Conservation (phyloP, 2,888 invertebrate genomes). For the Daptonema setosum region DNA sequence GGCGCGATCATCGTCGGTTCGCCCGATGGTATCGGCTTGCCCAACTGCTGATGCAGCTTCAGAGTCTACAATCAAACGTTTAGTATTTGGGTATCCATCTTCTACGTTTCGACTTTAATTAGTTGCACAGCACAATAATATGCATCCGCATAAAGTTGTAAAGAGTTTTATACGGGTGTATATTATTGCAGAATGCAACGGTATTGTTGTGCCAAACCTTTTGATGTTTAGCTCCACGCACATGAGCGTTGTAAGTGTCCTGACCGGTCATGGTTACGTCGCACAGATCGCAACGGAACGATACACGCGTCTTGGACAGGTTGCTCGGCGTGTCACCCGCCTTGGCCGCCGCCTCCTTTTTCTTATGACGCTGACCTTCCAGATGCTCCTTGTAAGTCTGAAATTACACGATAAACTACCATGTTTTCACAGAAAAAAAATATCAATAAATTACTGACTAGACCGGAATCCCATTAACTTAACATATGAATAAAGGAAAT, state of each 20-base stretch:
- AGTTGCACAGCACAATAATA: no score
- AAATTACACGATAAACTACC: no score
- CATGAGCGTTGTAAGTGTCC: slow-evolving; percentile 82
- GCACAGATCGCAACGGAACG: slow-evolving; percentile 79
- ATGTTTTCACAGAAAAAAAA: no score
- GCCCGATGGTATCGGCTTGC: slow-evolving; percentile 84
- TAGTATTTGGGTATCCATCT: no score
- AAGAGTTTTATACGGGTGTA: no score
- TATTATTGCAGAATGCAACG: no score
- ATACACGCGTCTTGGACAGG: slow-evolving; percentile 31
- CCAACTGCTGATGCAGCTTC: slow-evolving; percentile 80
- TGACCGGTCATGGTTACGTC: slow-evolving; percentile 94
- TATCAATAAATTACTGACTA: no score
- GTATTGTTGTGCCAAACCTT: slow-evolving; percentile 42
- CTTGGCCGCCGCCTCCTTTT: slow-evolving; percentile 63
- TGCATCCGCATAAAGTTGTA: no score
- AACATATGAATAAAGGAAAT: no score
- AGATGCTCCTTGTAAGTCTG: slow-evolving; percentile 79
- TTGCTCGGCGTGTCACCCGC: slow-evolving; percentile 28
- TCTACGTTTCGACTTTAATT: no score
- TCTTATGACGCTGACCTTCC: slow-evolving; percentile 96
- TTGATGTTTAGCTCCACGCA: slow-evolving; percentile 89
- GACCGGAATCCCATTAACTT: no score
- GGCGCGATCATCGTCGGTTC: slow-evolving; percentile 60
- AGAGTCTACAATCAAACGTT: slow-evolving; percentile 45